A percentile compares a stretch with the other conserved stretches of the same genome.
Evolutionary conservation across 2,797 vertebrate genomes (phyloP).

Genomic region (Tachyglossus aculeatus): DNA sequence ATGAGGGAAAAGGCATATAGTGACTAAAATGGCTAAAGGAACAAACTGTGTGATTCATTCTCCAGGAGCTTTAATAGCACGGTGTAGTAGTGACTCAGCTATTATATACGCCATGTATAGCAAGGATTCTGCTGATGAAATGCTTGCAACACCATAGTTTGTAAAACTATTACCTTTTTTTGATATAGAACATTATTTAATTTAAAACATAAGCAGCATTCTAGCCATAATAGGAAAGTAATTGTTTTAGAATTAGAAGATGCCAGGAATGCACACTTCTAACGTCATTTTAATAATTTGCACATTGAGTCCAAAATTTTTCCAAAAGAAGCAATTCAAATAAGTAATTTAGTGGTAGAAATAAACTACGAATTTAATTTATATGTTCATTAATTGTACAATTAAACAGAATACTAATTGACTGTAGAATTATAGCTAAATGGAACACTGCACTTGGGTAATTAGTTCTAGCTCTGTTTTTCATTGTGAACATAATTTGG

Average conservation of each 20-base stretch:
- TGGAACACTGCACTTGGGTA: slow-evolving; percentile 47
- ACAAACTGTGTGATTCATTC: too few relatives aligned
- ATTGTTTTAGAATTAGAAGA: slow-evolving; percentile 50
- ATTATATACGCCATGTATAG: accelerated
- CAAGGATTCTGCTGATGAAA: neutral
- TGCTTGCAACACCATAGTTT: neutral
- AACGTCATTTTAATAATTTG: slow-evolving; percentile 48
- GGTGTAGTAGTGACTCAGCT: too few relatives aligned
- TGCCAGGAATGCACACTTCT: slow-evolving; percentile 17
- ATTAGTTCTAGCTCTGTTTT: slow-evolving; percentile 55
- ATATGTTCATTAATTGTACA: slow-evolving; percentile 69
- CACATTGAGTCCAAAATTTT: slow-evolving; percentile 23
- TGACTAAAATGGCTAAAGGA: too few relatives aligned
- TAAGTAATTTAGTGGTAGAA: slow-evolving; percentile 62
- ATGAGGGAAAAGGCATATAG: too few relatives aligned
- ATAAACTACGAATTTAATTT: slow-evolving; percentile 65
- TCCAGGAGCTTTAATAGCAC: too few relatives aligned
- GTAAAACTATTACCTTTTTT: slow-evolving; percentile 26
- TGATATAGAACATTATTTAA: slow-evolving; percentile 9
- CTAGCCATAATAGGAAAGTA: slow-evolving; percentile 4
- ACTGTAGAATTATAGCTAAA: slow-evolving; percentile 59
- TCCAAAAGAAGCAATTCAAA: slow-evolving; percentile 55
- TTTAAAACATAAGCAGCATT: slow-evolving; percentile 25
- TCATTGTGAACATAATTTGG: slow-evolving; percentile 44
- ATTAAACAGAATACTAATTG: slow-evolving; percentile 64